These are phyloP conservation scores for Puntigrus tetrazona DNA, from an alignment of 2,113 vertebrate species.

Conservation along the genomic window DNA sequence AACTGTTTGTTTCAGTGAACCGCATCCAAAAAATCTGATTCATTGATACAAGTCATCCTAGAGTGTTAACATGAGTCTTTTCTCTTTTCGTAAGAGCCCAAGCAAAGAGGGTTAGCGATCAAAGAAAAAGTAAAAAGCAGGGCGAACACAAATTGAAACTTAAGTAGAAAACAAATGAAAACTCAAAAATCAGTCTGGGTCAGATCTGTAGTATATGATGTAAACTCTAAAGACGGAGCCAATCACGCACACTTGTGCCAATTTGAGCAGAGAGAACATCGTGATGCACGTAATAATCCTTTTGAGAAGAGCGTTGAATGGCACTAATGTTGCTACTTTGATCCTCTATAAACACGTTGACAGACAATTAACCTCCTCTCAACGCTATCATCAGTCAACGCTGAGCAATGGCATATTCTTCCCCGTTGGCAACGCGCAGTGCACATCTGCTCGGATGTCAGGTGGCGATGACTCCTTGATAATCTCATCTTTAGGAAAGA, in stretches of 20 bases:
- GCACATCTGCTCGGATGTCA: slow-evolving; percentile 40
- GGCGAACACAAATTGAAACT: background rate
- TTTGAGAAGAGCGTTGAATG: background rate
- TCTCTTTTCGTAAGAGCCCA: background rate
- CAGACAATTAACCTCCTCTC: slow-evolving; percentile 34
- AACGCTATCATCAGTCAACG: slow-evolving; percentile 24
- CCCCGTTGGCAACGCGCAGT: slow-evolving; percentile 1
- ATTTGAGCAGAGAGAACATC: background rate
- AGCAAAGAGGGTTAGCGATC: background rate
- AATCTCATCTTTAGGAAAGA: slow-evolving; percentile 40
- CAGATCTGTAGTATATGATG: background rate
- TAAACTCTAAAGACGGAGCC: background rate
- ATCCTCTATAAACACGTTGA: slow-evolving; percentile 22
- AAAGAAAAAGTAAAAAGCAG: background rate
- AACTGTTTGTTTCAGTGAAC: background rate
- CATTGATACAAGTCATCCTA: background rate
- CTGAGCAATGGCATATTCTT: slow-evolving; percentile 24
- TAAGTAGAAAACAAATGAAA: background rate
- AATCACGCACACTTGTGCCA: background rate
- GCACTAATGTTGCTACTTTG: slow-evolving; percentile 20
- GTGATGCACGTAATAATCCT: background rate
- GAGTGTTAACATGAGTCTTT: background rate
- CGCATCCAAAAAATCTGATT: background rate
- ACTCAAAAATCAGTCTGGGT: background rate
- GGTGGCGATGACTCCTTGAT: slow-evolving; percentile 34